A percentile compares a stretch with the other conserved stretches of the same genome.
Evolutionary conservation across 2,113 vertebrate species (phyloP).

Genomic region (Elanus axillaris): DNA sequence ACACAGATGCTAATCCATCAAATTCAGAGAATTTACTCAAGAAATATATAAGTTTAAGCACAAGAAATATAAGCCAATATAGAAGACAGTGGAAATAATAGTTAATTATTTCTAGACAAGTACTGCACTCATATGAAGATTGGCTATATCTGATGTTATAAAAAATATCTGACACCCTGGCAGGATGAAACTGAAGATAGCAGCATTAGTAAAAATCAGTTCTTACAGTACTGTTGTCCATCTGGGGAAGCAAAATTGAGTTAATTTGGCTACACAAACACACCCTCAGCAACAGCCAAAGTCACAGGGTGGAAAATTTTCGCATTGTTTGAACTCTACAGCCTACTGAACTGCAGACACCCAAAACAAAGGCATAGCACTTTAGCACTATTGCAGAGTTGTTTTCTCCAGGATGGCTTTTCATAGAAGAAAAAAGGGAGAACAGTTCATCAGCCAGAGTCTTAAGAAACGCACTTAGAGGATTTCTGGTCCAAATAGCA

Average conservation of each 20-base stretch:
- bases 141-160: not conserved
- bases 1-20: not conserved
- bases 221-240: not conserved
- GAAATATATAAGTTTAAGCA: not conserved
- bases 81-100: not conserved
- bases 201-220: not conserved
- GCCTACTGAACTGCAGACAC: not conserved
- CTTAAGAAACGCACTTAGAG: not conserved
- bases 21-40: not conserved
- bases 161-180: not conserved
- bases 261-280: not conserved
- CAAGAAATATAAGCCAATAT: not conserved
- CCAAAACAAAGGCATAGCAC: not conserved
- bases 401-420: not conserved
- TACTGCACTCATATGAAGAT: not conserved
- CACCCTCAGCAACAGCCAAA: not conserved
- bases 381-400: not conserved
- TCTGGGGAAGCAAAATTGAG: not conserved
- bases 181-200: not conserved
- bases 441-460: not conserved
- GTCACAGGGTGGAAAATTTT: not conserved
- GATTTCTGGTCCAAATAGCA: not conserved
- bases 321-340: not conserved
- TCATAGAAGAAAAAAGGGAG: not conserved
- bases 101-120: not conserved